phyloP scores from a whole-genome alignment of 2,797 vertebrate genomes.

The Lophotriccus pileatus region DNA sequence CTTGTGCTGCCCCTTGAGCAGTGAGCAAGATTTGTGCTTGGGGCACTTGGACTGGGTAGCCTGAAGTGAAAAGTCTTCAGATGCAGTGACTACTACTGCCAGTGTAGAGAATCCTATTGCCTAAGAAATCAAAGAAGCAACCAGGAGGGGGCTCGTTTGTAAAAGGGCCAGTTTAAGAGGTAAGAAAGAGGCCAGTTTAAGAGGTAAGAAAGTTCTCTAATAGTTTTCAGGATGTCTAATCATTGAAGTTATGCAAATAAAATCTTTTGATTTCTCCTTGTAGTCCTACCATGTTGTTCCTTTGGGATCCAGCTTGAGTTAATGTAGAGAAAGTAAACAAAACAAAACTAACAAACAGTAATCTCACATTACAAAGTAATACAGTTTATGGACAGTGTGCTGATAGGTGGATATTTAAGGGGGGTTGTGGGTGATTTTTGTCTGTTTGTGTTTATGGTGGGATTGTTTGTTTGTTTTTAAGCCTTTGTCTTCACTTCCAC shows the following conservation, averaged over 20 bases:
- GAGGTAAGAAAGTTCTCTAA: slow-evolving; percentile 38
- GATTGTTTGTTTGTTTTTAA: background rate
- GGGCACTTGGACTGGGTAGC: background rate
- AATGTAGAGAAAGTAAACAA: slow-evolving; percentile 26
- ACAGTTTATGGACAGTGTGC: slow-evolving; percentile 3
- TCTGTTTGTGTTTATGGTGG: background rate
- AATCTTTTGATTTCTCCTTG: slow-evolving; percentile 26
- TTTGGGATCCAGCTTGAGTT: slow-evolving; percentile 36
- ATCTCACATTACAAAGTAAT: slow-evolving; percentile 23
- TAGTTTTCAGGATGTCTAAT: slow-evolving; percentile 44
- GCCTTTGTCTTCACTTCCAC: slow-evolving; percentile 37
- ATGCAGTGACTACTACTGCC: background rate
- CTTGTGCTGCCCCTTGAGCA: background rate
- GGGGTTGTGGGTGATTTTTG: fast-evolving
- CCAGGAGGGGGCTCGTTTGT: background rate
- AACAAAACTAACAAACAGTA: background rate
- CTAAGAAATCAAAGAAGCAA: background rate
- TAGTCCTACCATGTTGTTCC: background rate
- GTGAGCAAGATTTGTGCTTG: background rate
- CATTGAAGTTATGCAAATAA: slow-evolving; percentile 53
- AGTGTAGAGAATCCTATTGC: background rate
- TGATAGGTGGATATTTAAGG: background rate
- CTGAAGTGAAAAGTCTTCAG: background rate
- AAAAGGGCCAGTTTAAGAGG: slow-evolving; percentile 28
- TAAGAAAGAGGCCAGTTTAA: slow-evolving; percentile 29